Base-by-base conservation (phyloP, 2,797 vertebrate genomes). In the Tolypeutes matacus region DNA sequence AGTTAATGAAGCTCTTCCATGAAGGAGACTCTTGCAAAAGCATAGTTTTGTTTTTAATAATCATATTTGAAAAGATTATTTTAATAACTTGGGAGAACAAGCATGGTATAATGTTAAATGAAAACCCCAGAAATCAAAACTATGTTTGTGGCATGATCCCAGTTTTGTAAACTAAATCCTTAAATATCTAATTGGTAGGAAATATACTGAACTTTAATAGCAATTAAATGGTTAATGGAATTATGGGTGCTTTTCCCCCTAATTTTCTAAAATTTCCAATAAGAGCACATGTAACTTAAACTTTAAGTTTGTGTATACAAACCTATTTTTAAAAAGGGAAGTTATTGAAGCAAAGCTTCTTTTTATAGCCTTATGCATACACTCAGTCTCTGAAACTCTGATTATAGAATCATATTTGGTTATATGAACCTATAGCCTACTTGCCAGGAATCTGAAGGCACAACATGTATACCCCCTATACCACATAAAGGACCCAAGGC, bases 181-280 rank as follows among this genome's bases (percentile, higher is more conserved):
- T 23, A 0, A n/a, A 6, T 46, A 29, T 92, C 81, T 88, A 25
- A 49, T 36, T 58, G 58, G 36, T 18, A 27, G n/a, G 88, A 70
- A 56, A 65, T 42, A 36, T 3, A 3, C 11, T 60, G 11, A 46
- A 82, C 18, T 78, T 78, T 56, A 77, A 58, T 46, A 64, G 56
- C 60, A n/a, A 1, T 67, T 95, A 56, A 65, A 20, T 80, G 31
- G 62, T 60, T 82, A 39, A 86, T 89, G 34, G 62, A n/a, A 49
- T 67, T 18, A 20, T 36, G 23, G 12, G 46, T 42, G 36, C 25
- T 9, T 34, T 10, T 46, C n/a, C 15, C 14, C 42, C 46, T 21
- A 77, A 27, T 91, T 78, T 86, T 85, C 70, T 58, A 58, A 86
- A 64, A 60, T n/a, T 34, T 29, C 64, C 75, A 83, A 36, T 80